Evolutionary conservation across 1,140 invertebrate genomes (phyloP), one percentile per base, ranked within the genome.

Genomic region (Plutomurus gul): DNA sequence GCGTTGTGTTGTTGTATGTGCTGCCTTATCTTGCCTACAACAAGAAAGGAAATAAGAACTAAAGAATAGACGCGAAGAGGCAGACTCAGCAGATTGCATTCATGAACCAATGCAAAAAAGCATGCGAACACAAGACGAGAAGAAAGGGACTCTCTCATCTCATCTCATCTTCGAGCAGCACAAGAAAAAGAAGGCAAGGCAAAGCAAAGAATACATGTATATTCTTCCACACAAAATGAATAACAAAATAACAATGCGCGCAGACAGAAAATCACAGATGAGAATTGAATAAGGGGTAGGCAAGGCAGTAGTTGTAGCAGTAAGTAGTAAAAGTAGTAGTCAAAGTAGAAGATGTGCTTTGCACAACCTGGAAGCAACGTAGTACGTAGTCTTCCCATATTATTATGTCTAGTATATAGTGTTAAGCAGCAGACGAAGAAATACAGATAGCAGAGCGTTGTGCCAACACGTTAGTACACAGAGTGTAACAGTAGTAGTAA

Each of bases 81-180:
- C 36, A 72, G 70, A 72, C 70, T 72, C 70, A 72, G 70, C 70
- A 72, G 70, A 72, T 72, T 72, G 70, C 25, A 72, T 72, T 72
- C 70, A 37, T 72, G 70, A 72, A 37, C 70, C 70, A 39, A 72
- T 72, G 70, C 70, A 72, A 39, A 72, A 27, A 72, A 39, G 40
- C 36, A 72, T 72, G 70, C 37, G 70, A 72, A 72, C n/a, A 72
- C 36, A 43, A 72, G 37, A 72, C 18, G 70, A 72, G 70, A 72
- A 72, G 39, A 65, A 65, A 65, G 70, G 7, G 16, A 27, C 56
- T 65, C 56, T 72, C 70, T 72, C 70, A 72, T 72, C 70, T 72
- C 70, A 72, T 72, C 70, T 72, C 40, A 18, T 22, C 16, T 13
- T 43, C 40, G 8, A 10, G 40, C n/a, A 43, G 40, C 8, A 56